Evolutionary conservation across 1,140 invertebrate genomes (phyloP), one percentile per base, ranked within the genome.

Genomic region (Papilio dardanus): DNA sequence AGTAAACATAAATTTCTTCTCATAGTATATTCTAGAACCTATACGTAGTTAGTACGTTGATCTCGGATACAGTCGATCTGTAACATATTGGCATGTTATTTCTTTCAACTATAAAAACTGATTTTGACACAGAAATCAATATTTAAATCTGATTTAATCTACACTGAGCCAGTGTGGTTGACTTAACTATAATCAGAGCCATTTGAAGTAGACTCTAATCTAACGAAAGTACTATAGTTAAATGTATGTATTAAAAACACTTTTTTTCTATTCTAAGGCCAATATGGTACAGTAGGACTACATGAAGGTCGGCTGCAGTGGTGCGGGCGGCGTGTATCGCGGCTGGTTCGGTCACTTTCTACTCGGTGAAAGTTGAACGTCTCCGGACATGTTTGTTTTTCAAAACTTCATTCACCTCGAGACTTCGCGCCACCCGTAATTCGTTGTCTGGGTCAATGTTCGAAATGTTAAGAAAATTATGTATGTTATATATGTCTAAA

Each of bases 321-420:
- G 75, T 66, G 74, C 81, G 67, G 58, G 75, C 65, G 79, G 78
- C 50, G 66, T 74, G 79, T 67, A 54, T 77, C 71, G 76, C 78
- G 81, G 81, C 83, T 50, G 28, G 71, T 73, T 73, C 50, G 91
- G 90, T 91, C 89, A 92, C 91, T 92, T 92, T 92, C 91, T 90
- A 91, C 84, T 71, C 77, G 83, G 89, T 84, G 91, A 92, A 92
- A 92, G 90, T 91, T 75, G 81, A 77, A 79, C 74, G 78, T 83
- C 79, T 77, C 74, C 73, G 66, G 77, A 83, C 81, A 79, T 89
- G 79, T 86, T 90, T 87, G 80, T 86, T 87, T 80, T 86, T 83
- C 76, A 79, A 80, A 73, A 73, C 71, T n/a, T 58, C 46, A 81
- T 78, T 80, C 75, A 65, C 75, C 68, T 66, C 21, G 69, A 73